These are phyloP conservation scores for Cheilosia vulpina DNA, from an alignment of 2,888 invertebrate species.

Conservation along the genomic window DNA sequence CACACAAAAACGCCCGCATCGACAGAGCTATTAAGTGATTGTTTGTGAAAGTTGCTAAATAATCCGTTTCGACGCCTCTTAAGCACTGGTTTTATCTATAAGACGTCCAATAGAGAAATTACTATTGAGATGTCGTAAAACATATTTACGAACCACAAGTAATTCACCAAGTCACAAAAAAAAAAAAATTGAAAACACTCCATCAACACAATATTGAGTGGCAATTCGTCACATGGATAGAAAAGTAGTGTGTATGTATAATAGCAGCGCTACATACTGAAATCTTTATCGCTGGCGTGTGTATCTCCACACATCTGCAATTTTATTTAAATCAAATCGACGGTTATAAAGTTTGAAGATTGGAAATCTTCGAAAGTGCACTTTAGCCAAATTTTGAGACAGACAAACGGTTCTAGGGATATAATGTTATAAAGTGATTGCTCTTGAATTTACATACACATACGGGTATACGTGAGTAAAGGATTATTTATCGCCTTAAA, in stretches of 20 bases:
- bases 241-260: neutral
- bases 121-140: constrained; percentile 49
- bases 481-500: neutral
- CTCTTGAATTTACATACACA: neutral
- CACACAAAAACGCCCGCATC: too few relatives aligned
- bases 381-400: constrained; percentile 1
- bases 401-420: neutral
- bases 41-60: too few relatives aligned
- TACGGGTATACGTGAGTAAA: neutral
- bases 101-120: constrained; percentile 12
- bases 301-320: constrained; percentile 12
- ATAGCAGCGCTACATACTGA: neutral
- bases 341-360: constrained; percentile 18
- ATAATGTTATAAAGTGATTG: neutral
- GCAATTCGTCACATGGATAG: constrained; percentile 36
- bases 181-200: constrained; percentile 40
- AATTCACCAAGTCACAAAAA: constrained; percentile 28
- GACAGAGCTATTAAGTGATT: too few relatives aligned
- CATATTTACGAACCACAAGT: constrained; percentile 29
- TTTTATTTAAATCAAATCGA: constrained; percentile 50
- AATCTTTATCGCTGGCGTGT: neutral
- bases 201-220: constrained; percentile 44
- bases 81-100: neutral
- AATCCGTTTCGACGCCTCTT: neutral
- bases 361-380: constrained; percentile 23